Conservation (phyloP, 2,113 vertebrate species). For the Ciconia stormi region DNA sequence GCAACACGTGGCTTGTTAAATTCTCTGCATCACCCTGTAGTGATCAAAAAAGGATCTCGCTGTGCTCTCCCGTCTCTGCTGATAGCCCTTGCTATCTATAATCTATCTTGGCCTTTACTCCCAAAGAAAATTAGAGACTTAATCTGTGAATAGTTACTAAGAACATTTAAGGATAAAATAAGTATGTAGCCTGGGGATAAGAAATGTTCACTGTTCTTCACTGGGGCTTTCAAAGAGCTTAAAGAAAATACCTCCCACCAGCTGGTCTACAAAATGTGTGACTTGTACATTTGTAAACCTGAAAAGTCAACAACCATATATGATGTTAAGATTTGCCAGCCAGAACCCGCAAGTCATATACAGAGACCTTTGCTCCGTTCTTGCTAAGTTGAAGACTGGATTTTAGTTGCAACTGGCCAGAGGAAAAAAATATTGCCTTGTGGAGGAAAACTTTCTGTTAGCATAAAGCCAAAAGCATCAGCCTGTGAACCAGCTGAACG, state of each 20-base stretch:
- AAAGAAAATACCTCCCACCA: slow-evolving; percentile 59
- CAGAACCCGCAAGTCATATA: slow-evolving; percentile 24
- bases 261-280: slow-evolving; percentile 37
- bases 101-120: not conserved
- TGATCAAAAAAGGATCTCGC: not conserved
- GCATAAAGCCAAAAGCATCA: slow-evolving; percentile 6
- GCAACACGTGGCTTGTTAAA: not conserved
- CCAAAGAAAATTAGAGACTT: slow-evolving; percentile 2
- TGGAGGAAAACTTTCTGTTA: slow-evolving; percentile 20
- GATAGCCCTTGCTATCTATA: not conserved
- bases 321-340: slow-evolving; percentile 30
- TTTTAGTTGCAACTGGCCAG: not conserved
- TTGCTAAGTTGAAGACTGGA: slow-evolving; percentile 50
- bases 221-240: slow-evolving; percentile 43
- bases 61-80: not conserved
- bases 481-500: not conserved
- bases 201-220: slow-evolving; percentile 48
- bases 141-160: slow-evolving; percentile 18
- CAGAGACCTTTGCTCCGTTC: slow-evolving; percentile 48
- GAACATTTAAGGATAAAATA: slow-evolving; percentile 61
- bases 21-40: not conserved
- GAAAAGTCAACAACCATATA: slow-evolving; percentile 55
- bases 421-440: not conserved
- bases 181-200: slow-evolving; percentile 39
- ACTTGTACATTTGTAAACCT: slow-evolving; percentile 51